Percentiles rank a stretch among this genome's conserved stretches.
Conservation (phyloP, 2,113 vertebrate species). For the Crotalus horridus region DNA sequence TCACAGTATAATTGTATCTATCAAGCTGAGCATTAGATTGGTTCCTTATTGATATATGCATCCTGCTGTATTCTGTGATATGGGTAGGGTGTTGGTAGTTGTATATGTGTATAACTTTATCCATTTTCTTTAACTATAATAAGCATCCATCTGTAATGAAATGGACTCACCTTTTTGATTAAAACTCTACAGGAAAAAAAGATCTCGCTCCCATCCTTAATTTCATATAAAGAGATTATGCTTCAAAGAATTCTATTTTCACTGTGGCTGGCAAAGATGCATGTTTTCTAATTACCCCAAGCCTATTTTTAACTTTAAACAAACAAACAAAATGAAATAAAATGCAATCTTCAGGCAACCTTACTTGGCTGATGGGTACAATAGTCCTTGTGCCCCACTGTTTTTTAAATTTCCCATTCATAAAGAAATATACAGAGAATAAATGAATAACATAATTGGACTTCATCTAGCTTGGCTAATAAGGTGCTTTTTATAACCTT, state of each 20-base stretch:
- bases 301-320: neutral
- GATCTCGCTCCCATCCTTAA: neutral
- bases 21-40: neutral
- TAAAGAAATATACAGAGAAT: neutral
- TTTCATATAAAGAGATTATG: neutral
- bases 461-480: neutral
- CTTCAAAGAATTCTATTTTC: neutral
- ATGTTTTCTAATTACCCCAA: neutral
- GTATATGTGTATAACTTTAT: neutral
- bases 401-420: neutral
- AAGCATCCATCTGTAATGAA: neutral
- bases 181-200: neutral
- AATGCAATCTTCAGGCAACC: neutral
- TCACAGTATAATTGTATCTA: neutral
- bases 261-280: neutral
- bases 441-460: neutral
- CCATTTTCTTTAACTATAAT: neutral
- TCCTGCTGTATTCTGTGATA: neutral
- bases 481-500: neutral
- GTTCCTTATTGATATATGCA: neutral
- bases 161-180: neutral
- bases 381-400: neutral
- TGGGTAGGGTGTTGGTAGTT: neutral
- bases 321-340: neutral
- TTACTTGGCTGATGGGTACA: neutral